Conservation (phyloP, 1,140 invertebrate genomes). For the Pachypeltis micranthus region DNA sequence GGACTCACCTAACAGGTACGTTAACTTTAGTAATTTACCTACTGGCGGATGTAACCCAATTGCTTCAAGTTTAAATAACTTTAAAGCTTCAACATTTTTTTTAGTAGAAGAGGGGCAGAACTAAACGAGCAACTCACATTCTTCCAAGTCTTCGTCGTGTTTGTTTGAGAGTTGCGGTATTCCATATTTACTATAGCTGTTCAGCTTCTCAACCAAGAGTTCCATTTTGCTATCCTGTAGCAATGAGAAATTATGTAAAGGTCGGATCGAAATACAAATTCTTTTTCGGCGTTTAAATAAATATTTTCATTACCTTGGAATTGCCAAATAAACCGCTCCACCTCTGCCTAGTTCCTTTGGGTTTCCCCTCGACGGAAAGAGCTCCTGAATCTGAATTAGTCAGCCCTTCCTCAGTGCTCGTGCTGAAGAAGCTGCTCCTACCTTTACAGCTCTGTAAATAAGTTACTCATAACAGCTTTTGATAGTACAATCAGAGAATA, state of each 20-base stretch:
- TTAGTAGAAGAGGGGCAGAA: too few relatives aligned
- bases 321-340: conserved; percentile 37
- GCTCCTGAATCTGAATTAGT: conserved; percentile 26
- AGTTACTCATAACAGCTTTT: background rate
- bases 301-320: conserved; percentile 27
- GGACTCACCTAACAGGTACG: too few relatives aligned
- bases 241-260: conserved; percentile 5
- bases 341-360: conserved; percentile 32
- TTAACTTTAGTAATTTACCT: too few relatives aligned
- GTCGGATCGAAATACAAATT: conserved; percentile 2
- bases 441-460: conserved; percentile 20
- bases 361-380: conserved; percentile 27
- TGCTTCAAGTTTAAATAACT: too few relatives aligned
- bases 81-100: too few relatives aligned
- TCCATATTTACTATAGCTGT: conserved; percentile 53
- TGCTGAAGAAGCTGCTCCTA: conserved; percentile 46
- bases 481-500: too few relatives aligned
- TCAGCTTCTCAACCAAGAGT: conserved; percentile 48
- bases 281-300: background rate
- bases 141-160: conserved; percentile 34
- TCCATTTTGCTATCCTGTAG: conserved; percentile 44
- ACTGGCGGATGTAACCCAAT: too few relatives aligned
- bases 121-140: conserved; percentile 32
- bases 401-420: conserved; percentile 46
- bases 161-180: conserved; percentile 42